Evolutionary conservation across 2,113 vertebrate species (phyloP), one percentile per base, ranked within the genome.

Genomic region (Mohoua ochrocephala): DNA sequence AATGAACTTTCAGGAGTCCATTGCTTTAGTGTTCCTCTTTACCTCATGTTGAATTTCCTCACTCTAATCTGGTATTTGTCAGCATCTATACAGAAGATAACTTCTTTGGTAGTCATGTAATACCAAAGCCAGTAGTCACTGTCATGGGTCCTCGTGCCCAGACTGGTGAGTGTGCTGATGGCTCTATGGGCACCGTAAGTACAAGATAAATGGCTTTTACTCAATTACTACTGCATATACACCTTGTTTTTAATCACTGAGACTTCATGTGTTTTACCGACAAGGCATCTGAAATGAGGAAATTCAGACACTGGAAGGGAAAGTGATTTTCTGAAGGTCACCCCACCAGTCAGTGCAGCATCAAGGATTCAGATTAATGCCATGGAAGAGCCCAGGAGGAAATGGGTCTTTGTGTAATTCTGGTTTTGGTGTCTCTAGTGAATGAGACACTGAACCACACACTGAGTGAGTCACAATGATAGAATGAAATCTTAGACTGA

Each of bases 371-470:
- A 39, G 67, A 18, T 28, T 11, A 18, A 18, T 37, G 59, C 64
- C 41, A 27, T 61, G 59, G 89, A 90, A 83, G 70, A 87, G 53
- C 63, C 81, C 8, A 50, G 47, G 63, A 96, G 89, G 91, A 96
- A 89, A 85, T 42, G 54, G 67, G 27, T 61, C 69, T 84, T 81
- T 87, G 67, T 84, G 37, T 91, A 76, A 50, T 79, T 73, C 57
- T 82, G 69, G 61, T 75, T 96, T 91, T 87, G 74, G 54, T 96
- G 74, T 74, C 81, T 89, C 16, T 61, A 49, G 73, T 89, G 89
- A 91, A 85, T 91, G 89, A 87, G 93, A 50, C 91, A 60, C 39
- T 94, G 84, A 97, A 76, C 87, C 73, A 65, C 78, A 76, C 53
- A 57, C 69, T 78, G 80, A 89, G 84, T 92, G 91, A 95, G 87